phyloP scores from a whole-genome alignment of 2,888 invertebrate species.

The Drosophila macrothrix region DNA sequence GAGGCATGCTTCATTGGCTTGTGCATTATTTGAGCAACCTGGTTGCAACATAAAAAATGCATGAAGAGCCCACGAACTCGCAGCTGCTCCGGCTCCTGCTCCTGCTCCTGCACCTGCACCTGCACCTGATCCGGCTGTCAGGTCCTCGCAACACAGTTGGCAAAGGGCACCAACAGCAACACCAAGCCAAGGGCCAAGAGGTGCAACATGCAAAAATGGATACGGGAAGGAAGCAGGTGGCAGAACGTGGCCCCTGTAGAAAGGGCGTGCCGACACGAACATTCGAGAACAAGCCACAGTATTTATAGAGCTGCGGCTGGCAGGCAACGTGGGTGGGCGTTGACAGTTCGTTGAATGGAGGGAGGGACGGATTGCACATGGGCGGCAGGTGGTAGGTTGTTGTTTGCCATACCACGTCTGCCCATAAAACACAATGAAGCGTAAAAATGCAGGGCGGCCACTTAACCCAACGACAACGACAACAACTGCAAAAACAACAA shows the following conservation, averaged over 20 bases:
- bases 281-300: conserved; percentile 75
- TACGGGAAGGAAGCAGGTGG: conserved; percentile 2
- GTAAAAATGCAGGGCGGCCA: conserved; percentile 75
- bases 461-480: conserved; percentile 64
- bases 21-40: conserved; percentile 82
- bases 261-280: conserved; percentile 71
- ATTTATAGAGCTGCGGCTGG: conserved; percentile 73
- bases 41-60: conserved; percentile 82
- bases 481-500: conserved; percentile 35
- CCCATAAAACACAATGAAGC: conserved; percentile 80
- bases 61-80: conserved; percentile 72
- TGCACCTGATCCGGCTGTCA: conserved; percentile 12
- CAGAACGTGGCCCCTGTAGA: conserved; percentile 22
- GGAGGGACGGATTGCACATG: neutral
- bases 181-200: conserved; percentile 17
- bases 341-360: conserved; percentile 6
- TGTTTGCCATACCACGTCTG: conserved; percentile 42
- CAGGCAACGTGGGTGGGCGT: conserved; percentile 38
- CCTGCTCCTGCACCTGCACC: conserved; percentile 52
- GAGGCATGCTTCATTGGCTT: conserved; percentile 81
- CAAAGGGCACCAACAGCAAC: conserved; percentile 37
- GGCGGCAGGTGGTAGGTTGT: neutral
- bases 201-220: conserved; percentile 16
- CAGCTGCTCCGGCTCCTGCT: conserved; percentile 73
- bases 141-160: conserved; percentile 25